Percentiles rank a stretch among this genome's conserved stretches.
Conservation (phyloP, 1,140 invertebrate genomes). For the Euura lappo region DNA sequence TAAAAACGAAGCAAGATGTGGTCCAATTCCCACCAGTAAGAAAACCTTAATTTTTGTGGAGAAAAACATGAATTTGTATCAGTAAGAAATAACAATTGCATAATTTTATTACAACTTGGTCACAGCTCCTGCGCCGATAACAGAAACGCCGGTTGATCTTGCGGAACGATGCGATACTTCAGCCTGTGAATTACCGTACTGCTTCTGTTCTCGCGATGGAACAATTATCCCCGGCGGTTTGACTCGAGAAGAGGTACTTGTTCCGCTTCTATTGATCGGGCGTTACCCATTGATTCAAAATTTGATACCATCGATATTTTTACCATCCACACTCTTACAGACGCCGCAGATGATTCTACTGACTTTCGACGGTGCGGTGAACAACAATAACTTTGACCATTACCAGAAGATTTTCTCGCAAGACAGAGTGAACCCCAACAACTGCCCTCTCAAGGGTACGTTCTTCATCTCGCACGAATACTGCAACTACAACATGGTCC, state of each 20-base stretch:
- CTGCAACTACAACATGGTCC: conserved; percentile 93
- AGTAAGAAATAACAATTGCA: background rate
- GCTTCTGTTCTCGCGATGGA: conserved; percentile 92
- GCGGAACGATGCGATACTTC: conserved; percentile 79
- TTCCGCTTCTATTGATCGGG: background rate
- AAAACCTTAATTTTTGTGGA: conserved; percentile 34
- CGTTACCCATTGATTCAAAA: background rate
- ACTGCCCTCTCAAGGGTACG: conserved; percentile 88
- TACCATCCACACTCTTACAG: conserved; percentile 61
- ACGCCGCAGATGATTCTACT: conserved; percentile 93
- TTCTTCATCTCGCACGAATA: conserved; percentile 96
- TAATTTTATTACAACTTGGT: conserved; percentile 26
- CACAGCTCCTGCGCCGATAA: conserved; percentile 78
- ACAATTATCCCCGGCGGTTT: conserved; percentile 84
- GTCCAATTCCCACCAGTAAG: conserved; percentile 85
- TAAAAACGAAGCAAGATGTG: conserved; percentile 89
- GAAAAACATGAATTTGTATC: background rate
- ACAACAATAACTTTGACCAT: conserved; percentile 89
- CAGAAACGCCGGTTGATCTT: conserved; percentile 79
- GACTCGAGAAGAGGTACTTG: conserved; percentile 77
- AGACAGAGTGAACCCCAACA: conserved; percentile 85
- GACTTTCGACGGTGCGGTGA: conserved; percentile 93
- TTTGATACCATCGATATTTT: background rate
- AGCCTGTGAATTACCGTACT: conserved; percentile 85
- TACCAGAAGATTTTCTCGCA: conserved; percentile 85